Percentiles rank a stretch among this genome's conserved stretches.
These are phyloP conservation scores for Phalanger gymnotis DNA, from an alignment of 2,797 vertebrate species.

Conservation along the genomic window DNA sequence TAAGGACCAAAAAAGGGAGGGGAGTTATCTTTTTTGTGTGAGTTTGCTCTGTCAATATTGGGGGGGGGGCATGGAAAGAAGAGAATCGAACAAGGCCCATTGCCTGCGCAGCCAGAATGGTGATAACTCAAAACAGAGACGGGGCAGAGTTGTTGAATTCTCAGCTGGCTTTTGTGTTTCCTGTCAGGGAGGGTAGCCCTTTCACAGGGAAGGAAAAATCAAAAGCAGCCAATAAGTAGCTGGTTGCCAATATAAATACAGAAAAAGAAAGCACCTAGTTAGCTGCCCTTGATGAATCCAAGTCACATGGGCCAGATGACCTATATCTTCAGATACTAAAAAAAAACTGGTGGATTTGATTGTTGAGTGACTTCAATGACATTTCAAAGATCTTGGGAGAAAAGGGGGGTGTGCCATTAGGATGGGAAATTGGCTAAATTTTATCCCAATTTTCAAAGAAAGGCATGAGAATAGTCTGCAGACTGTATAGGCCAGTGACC, in stretches of 20 bases:
- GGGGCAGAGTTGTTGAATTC: neutral
- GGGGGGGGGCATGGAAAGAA: too few relatives aligned
- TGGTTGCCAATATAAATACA: neutral
- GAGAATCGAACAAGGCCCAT: neutral
- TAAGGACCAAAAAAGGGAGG: neutral
- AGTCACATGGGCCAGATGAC: neutral
- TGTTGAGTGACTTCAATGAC: neutral
- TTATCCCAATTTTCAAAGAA: neutral
- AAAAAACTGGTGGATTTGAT: neutral
- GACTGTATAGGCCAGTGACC: neutral
- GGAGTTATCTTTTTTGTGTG: neutral
- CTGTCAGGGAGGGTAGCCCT: neutral
- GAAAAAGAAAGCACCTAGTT: neutral
- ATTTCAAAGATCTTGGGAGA: neutral
- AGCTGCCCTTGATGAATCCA: neutral
- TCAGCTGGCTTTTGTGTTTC: neutral
- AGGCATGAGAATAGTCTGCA: neutral
- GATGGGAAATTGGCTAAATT: neutral
- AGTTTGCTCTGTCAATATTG: neutral
- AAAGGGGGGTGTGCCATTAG: neutral
- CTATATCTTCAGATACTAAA: neutral
- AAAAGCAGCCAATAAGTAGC: neutral
- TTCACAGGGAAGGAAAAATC: neutral
- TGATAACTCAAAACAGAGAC: neutral
- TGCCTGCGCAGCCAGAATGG: neutral